Percentiles rank a stretch among this genome's conserved stretches.
phyloP scores from a whole-genome alignment of 2,797 vertebrate species.

The Muraenolepis orangiensis region DNA sequence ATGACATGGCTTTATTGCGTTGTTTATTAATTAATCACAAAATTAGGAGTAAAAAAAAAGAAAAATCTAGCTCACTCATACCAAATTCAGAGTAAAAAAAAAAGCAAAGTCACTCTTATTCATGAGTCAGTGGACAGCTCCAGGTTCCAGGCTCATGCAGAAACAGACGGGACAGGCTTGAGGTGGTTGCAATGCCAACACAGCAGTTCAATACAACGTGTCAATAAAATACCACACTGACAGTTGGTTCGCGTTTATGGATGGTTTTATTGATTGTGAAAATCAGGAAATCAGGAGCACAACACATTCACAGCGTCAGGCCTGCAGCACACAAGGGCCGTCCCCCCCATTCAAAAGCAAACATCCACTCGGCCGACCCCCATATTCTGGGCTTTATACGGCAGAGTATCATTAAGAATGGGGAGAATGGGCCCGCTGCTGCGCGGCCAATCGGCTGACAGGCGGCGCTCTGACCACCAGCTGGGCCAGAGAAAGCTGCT shows the following conservation, averaged over 20 bases:
- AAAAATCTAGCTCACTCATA: too few species aligned
- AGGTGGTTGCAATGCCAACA: too few species aligned
- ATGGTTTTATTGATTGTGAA: slow-evolving; percentile 73
- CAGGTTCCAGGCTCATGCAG: too few species aligned
- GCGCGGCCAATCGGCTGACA: slow-evolving; percentile 47
- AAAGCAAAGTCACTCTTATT: too few species aligned
- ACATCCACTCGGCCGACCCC: slow-evolving; percentile 70
- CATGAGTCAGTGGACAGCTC: too few species aligned
- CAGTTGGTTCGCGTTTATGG: slow-evolving; percentile 32
- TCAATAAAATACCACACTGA: background rate
- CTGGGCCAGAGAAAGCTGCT: slow-evolving; percentile 73
- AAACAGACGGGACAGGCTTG: too few species aligned
- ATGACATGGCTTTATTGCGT: too few species aligned
- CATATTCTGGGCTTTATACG: slow-evolving; percentile 58
- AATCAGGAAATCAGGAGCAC: slow-evolving; percentile 60
- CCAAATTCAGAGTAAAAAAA: too few species aligned
- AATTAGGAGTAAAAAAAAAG: too few species aligned
- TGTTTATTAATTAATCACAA: too few species aligned
- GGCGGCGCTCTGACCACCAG: background rate
- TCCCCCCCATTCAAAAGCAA: slow-evolving; percentile 49
- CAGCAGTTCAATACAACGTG: background rate
- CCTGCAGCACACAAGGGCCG: slow-evolving; percentile 38
- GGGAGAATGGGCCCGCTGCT: slow-evolving; percentile 37
- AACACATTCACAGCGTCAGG: slow-evolving; percentile 47
- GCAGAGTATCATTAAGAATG: slow-evolving; percentile 71